Evolutionary conservation across 2,113 vertebrate species (phyloP), one percentile per base, ranked within the genome.

Genomic region (Heliornis fulica): DNA sequence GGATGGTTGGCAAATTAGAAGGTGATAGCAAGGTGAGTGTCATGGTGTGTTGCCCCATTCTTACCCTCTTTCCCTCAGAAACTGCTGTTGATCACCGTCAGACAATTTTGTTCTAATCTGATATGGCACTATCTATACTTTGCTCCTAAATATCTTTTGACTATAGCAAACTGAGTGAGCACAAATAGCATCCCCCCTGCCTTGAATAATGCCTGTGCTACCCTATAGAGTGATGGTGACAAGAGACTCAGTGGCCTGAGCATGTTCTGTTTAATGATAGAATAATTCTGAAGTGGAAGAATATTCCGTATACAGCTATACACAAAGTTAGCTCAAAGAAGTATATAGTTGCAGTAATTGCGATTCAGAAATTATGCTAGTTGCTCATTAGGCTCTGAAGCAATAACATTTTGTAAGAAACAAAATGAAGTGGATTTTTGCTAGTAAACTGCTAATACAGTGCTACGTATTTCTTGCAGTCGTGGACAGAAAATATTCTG

Each of bases 261-360:
- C 20, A 6, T 23, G 9, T 87, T 76, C 43, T 78, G 41, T 9
- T 12, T 31, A 59, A 15, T 0, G 0, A 31, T 0, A 54, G 57
- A 69, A 61, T 10, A 83, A 10, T 70, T 60, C 32, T 46, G 32
- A 86, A 45, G 16, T 4, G 20, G 38, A 22, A 5, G 63, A 64
- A 28, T n/a, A 50, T 13, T 77, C 45, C 36, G 36, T 25, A 15
- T 45, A 45, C 16, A 77, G 12, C 48, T 61, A 51, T 38, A 53
- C 36, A 59, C 15, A 59, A 59, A 31, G 22, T 59, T 53, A 70
- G 17, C 43, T 66, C 32, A 63, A 60, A 57, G 13, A 57, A 36
- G 46, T 3, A 5, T 51, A 15, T 38, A 32, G 21, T n/a, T 26
- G 26, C 13, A 72, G 31, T 31, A 72, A 63, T 18, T 0, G 2